Conservation (phyloP, 1,140 invertebrate genomes). For the Drosophila setifemur region DNA sequence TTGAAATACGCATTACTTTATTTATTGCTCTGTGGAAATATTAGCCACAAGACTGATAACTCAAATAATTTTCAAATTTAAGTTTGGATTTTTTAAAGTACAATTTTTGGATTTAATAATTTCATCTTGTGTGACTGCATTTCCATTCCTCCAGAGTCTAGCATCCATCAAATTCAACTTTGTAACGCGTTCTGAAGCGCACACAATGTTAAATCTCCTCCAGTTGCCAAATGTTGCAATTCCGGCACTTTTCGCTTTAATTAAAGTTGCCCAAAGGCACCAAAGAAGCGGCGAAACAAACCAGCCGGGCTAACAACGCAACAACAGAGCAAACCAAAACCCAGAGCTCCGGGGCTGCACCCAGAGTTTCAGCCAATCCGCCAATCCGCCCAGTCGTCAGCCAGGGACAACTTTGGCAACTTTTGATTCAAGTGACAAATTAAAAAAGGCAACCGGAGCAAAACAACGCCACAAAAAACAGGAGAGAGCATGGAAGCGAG, state of each 20-base stretch:
- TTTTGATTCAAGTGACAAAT: slow-evolving; percentile 79
- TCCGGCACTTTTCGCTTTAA: slow-evolving; percentile 57
- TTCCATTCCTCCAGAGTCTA: too few relatives aligned
- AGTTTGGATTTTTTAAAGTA: not conserved
- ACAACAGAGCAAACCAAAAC: slow-evolving; percentile 21
- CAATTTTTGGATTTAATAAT: too few relatives aligned
- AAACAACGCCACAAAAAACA: slow-evolving; percentile 37
- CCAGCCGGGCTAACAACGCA: slow-evolving; percentile 15
- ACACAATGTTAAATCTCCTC: slow-evolving; percentile 29
- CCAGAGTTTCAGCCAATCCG: slow-evolving; percentile 13
- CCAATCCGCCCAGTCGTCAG: too few relatives aligned
- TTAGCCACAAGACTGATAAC: too few relatives aligned
- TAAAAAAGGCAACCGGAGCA: slow-evolving; percentile 65
- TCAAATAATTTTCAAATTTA: too few relatives aligned
- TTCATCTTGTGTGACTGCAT: too few relatives aligned
- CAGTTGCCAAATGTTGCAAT: slow-evolving; percentile 38
- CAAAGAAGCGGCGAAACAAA: slow-evolving; percentile 24
- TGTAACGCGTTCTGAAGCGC: not conserved
- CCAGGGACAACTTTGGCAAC: slow-evolving; percentile 69
- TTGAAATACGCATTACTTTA: too few relatives aligned
- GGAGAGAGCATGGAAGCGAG: slow-evolving; percentile 10
- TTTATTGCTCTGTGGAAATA: too few relatives aligned
- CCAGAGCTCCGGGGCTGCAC: slow-evolving; percentile 18
- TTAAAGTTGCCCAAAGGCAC: slow-evolving; percentile 59
- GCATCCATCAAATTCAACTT: not conserved